Percentiles rank a stretch among this genome's conserved stretches.
These are phyloP conservation scores for Physocephala rufipes DNA, from an alignment of 2,888 invertebrate genomes.

Conservation along the genomic window DNA sequence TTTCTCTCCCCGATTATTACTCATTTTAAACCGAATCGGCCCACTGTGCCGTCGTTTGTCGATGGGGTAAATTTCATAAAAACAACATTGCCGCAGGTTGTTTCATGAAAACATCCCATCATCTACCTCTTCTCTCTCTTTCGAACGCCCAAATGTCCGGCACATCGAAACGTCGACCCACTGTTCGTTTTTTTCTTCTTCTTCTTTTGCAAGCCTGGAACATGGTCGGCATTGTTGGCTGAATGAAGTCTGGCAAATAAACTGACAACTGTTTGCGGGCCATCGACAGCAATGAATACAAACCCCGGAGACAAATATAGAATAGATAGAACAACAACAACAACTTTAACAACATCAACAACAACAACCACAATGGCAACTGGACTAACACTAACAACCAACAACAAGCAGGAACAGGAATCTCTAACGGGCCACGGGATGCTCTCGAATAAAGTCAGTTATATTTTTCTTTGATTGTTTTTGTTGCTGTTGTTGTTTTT, in stretches of 20 bases:
- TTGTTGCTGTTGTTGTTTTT: not conserved
- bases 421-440: not conserved
- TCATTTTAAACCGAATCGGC: not conserved
- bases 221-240: not conserved
- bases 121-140: slow-evolving; percentile 20
- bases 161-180: no score
- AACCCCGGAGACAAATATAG: not conserved
- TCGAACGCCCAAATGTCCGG: no score
- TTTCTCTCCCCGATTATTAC: no score
- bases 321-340: not conserved
- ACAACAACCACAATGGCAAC: not conserved
- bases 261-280: slow-evolving; percentile 34
- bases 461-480: no score
- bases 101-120: slow-evolving; percentile 22
- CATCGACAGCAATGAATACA: slow-evolving; percentile 9
- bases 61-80: slow-evolving; percentile 1
- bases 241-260: slow-evolving; percentile 28
- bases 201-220: not conserved
- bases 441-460: not conserved
- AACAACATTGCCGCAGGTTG: slow-evolving; percentile 30
- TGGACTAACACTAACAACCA: not conserved
- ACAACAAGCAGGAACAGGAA: not conserved
- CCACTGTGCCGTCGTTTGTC: not conserved
- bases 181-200: no score
- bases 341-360: not conserved